These are phyloP conservation scores for Synodontis membranacea DNA, from an alignment of 2,113 vertebrate species.

Conservation along the genomic window DNA sequence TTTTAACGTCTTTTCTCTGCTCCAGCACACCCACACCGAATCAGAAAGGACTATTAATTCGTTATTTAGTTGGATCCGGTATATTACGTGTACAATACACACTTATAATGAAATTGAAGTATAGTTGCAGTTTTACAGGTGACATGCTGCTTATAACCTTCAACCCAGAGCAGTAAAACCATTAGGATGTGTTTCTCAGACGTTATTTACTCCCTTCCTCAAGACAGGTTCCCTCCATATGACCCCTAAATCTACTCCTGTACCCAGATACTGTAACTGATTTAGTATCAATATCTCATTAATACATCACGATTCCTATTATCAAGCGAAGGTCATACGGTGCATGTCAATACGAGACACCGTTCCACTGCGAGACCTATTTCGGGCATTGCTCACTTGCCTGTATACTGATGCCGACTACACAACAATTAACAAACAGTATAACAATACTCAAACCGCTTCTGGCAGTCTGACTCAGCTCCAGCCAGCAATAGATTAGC, in stretches of 20 bases:
- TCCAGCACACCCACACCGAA: background rate
- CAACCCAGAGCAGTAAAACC: background rate
- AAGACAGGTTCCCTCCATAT: background rate
- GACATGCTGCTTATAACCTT: background rate
- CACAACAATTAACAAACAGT: constrained; percentile 25
- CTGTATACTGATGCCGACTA: constrained; percentile 15
- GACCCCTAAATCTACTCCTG: background rate
- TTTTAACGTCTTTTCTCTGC: background rate
- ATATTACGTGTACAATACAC: background rate
- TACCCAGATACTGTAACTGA: background rate
- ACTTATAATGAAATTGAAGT: no score
- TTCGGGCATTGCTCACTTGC: constrained; percentile 19
- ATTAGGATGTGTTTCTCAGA: background rate
- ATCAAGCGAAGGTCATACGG: background rate
- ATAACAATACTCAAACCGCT: constrained; percentile 6
- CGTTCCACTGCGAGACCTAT: constrained; percentile 8
- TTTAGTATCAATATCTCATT: background rate
- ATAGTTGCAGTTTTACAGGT: background rate
- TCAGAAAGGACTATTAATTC: background rate
- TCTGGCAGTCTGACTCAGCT: constrained; percentile 30
- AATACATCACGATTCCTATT: background rate
- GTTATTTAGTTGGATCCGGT: background rate
- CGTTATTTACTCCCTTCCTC: background rate
- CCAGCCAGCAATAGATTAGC: constrained; percentile 40
- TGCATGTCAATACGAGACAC: background rate